Percentiles rank a stretch among this genome's conserved stretches.
Evolutionary conservation across 2,113 vertebrate genomes (phyloP).

Genomic region (Chloropsis cyanopogon): DNA sequence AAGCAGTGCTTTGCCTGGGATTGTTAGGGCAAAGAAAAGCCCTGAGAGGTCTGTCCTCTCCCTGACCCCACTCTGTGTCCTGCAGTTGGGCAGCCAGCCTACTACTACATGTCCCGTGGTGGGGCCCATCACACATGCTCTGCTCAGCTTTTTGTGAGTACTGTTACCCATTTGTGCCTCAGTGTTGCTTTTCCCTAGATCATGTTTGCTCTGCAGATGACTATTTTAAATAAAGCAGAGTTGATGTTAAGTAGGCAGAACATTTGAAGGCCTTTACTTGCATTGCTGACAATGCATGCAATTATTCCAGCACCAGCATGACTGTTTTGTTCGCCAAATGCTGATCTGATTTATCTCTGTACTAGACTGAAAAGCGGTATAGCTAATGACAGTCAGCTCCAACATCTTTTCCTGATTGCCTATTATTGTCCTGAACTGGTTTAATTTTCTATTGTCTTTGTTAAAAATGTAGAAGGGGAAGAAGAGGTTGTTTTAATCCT

Average conservation of each 20-base stretch:
- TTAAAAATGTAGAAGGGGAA: neutral
- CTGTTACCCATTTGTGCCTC: neutral
- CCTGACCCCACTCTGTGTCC: neutral
- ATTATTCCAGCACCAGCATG: neutral
- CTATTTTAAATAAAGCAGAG: neutral
- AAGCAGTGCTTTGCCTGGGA: neutral
- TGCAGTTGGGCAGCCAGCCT: neutral
- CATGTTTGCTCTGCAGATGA: neutral
- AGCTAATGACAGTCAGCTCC: neutral
- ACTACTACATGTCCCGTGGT: neutral
- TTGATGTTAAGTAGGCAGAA: neutral
- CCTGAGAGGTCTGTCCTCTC: neutral
- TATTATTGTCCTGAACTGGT: neutral
- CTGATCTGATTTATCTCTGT: neutral
- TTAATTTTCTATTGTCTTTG: constrained; percentile 4
- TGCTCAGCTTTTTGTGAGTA: neutral
- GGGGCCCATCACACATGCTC: neutral
- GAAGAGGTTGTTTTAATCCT: neutral
- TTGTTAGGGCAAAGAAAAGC: neutral
- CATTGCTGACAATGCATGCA: neutral
- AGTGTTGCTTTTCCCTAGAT: neutral
- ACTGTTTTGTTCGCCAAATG: neutral
- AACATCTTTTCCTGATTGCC: neutral
- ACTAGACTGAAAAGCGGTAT: neutral
- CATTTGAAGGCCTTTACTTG: neutral